Evolutionary conservation across 2,888 invertebrate genomes (phyloP), one percentile per base, ranked within the genome.

Genomic region (Pristionchus fissidentatus): DNA sequence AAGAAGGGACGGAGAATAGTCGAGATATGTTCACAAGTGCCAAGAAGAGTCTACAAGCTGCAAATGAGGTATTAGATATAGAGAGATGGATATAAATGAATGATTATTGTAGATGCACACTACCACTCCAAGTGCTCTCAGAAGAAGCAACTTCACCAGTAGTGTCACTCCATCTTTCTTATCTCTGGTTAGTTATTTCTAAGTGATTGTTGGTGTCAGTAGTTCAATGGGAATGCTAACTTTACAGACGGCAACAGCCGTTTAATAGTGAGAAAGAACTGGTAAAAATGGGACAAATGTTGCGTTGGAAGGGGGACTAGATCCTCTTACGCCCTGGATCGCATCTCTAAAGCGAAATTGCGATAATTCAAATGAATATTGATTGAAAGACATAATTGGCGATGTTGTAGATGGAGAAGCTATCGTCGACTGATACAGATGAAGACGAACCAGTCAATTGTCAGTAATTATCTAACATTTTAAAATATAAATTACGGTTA

Each of bases 341-440:
- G n/a, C n/a, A n/a, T n/a, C n/a, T n/a, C n/a, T n/a, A n/a, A n/a
- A n/a, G n/a, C n/a, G n/a, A n/a, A n/a, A n/a, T n/a, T n/a, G n/a
- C n/a, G n/a, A n/a, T n/a, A n/a, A n/a, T n/a, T n/a, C n/a, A n/a
- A 38, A 13, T 26, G 32, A 49, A 4, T 49, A 29, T 55, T 29
- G 10, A 32, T 32, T 19, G 32, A 78, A 55, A 55, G n/a, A n/a
- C n/a, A n/a, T n/a, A n/a, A n/a, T n/a, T n/a, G n/a, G n/a, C n/a
- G n/a, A n/a, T n/a, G n/a, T n/a, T 78, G 7, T 52, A 55, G 22
- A 73, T 15, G 5, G 55, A 55, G 19, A 78, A 78, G n/a, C 35
- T 78, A 2, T 78, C 78, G 7, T 78, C 78, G 22, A 78, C 78
- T 78, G 78, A 78, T 49, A 78, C 78, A 19, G 78, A 78, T 55